Base-by-base conservation (phyloP, 2,113 vertebrate genomes). In the Ciconia maguari region DNA sequence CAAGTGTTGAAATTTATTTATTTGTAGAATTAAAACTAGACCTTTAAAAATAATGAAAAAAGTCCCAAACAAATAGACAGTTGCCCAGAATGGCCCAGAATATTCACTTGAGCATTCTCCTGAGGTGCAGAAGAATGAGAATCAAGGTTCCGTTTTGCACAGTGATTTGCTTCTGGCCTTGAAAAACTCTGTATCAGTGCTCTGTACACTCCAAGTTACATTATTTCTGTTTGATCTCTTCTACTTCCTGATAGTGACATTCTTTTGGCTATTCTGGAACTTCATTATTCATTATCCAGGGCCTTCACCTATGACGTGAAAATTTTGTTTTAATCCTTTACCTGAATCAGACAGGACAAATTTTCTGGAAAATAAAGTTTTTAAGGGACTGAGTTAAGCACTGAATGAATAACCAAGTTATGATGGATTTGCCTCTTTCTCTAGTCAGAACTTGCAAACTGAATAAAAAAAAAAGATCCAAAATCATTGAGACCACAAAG, bases 11-110 rank as follows among this genome's bases (percentile, higher is more conserved):
- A 65, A 65, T 32, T 7, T n/a, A 24, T 81, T 69, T 85, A 1
- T 52, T 65, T 78, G 6, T 13, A 57, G 41, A 65, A 2, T 6
- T 61, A 62, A 79, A 70, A 41, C 12, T 49, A 6, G 16, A 58
- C 3, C 8, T 58, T 83, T 54, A 66, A 60, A 64, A 79, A 38
- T 38, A 78, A 22, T 30, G 11, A 60, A 71, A 62, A 58, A 66
- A 46, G 5, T 2, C 21, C 14, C n/a, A 46, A 68, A 83, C 3
- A 83, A 82, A 70, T n/a, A 0, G 0, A 6, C 3, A 38, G 36
- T 25, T 42, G 2, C 6, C 19, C 16, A 74, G 7, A 77, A 51
- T 25, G 19, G 11, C 6, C 13, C 29, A 65, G 20, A 72, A 29
- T 4, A 68, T 57, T 55, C 52, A 19, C 18, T 30, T 46, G 8